Percentiles rank a stretch among this genome's conserved stretches.
Conservation (phyloP, 2,797 vertebrate species). For the Danio kyathit region DNA sequence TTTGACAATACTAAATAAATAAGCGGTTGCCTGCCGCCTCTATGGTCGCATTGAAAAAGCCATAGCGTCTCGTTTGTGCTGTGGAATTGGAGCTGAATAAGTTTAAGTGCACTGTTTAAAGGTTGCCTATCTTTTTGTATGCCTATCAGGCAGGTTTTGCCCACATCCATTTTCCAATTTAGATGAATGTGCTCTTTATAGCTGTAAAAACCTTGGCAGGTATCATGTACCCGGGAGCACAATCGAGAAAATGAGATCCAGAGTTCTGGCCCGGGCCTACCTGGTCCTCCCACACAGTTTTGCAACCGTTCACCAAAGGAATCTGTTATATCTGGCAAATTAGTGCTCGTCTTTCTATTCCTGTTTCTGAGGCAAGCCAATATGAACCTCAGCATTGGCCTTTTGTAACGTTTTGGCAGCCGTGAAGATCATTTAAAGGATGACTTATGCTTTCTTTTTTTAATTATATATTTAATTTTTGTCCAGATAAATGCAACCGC, state of each 20-base stretch:
- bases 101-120: slow-evolving; percentile 19
- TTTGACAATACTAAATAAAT: slow-evolving; percentile 13
- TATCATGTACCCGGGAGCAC: slow-evolving; percentile 72
- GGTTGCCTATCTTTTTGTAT: slow-evolving; percentile 56
- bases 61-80: not conserved
- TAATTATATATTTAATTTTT: slow-evolving; percentile 53
- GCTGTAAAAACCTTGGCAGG: slow-evolving; percentile 77
- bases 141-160: slow-evolving; percentile 70
- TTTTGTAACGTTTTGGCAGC: slow-evolving; percentile 1
- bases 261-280: slow-evolving; percentile 77
- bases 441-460: not conserved
- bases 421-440: slow-evolving; percentile 1
- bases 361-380: slow-evolving; percentile 58
- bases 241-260: slow-evolving; percentile 80
- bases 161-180: slow-evolving; percentile 75
- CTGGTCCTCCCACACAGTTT: slow-evolving; percentile 73
- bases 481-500: slow-evolving; percentile 83
- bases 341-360: slow-evolving; percentile 52
- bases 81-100: not conserved
- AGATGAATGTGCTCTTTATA: slow-evolving; percentile 80
- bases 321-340: slow-evolving; percentile 74
- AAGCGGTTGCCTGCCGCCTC: not conserved
- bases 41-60: not conserved
- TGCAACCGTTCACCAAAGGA: slow-evolving; percentile 67
- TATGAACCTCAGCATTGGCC: slow-evolving; percentile 51